Conservation (phyloP, 2,797 vertebrate genomes). For the Lateolabrax maculatus region DNA sequence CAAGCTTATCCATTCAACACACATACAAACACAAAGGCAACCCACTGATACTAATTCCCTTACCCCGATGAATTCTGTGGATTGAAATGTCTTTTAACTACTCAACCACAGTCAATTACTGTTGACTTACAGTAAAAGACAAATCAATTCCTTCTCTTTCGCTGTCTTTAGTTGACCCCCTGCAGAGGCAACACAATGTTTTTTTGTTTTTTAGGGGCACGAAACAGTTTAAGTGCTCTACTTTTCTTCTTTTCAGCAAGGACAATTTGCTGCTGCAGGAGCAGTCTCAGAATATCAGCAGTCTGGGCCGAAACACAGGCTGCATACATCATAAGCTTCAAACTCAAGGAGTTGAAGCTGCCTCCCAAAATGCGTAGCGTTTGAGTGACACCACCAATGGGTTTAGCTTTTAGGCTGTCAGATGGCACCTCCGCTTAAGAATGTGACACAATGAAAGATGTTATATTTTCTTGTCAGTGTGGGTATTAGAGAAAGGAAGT, state of each 20-base stretch:
- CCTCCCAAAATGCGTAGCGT: conserved; percentile 19
- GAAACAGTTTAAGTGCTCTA: conserved; percentile 71
- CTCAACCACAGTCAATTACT: conserved; percentile 75
- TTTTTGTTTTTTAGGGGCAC: conserved; percentile 37
- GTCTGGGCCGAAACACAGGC: conserved; percentile 60
- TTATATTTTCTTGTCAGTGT: conserved; percentile 71
- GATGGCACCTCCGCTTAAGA: conserved; percentile 51
- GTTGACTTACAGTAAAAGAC: conserved; percentile 76
- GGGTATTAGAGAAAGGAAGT: conserved; percentile 56
- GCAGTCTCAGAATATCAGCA: conserved; percentile 70
- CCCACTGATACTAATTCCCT: conserved; percentile 64
- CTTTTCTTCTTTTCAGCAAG: conserved; percentile 68
- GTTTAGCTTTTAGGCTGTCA: conserved; percentile 71
- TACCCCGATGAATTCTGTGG: conserved; percentile 34
- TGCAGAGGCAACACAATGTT: conserved; percentile 67
- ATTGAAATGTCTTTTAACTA: conserved; percentile 66
- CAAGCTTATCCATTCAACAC: conserved; percentile 33
- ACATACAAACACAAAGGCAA: conserved; percentile 40
- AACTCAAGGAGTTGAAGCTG: conserved; percentile 40
- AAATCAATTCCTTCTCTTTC: conserved; percentile 69
- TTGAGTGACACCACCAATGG: conserved; percentile 61
- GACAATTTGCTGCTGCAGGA: conserved; percentile 67
- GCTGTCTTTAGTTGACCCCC: conserved; percentile 61
- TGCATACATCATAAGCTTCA: conserved; percentile 68
- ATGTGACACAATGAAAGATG: conserved; percentile 61